These are phyloP conservation scores for Stictocephala bisonia DNA, from an alignment of 2,888 invertebrate species.

Conservation along the genomic window DNA sequence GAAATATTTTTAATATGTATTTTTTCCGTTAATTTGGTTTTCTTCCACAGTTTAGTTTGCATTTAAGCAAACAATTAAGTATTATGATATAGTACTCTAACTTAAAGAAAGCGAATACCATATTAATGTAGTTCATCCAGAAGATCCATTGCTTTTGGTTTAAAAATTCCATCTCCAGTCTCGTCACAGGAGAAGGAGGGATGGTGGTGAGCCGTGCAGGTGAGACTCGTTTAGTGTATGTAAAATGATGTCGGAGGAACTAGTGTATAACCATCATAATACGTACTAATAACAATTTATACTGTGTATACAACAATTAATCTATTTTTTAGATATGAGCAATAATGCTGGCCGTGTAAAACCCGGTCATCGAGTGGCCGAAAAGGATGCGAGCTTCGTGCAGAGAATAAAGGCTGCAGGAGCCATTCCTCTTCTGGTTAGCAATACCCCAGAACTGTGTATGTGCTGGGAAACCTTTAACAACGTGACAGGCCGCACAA, in stretches of 20 bases:
- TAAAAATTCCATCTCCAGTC: background rate
- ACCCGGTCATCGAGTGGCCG: slow-evolving; percentile 49
- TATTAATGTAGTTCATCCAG: too few species aligned
- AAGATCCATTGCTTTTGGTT: too few species aligned
- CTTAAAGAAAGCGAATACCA: too few species aligned
- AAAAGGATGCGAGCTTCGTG: slow-evolving; percentile 77
- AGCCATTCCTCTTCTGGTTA: slow-evolving; percentile 82
- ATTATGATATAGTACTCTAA: too few species aligned
- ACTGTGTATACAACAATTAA: too few species aligned
- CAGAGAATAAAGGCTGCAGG: slow-evolving; percentile 74
- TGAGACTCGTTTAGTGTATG: background rate
- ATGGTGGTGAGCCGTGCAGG: background rate
- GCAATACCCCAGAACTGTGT: slow-evolving; percentile 90
- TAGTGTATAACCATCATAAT: background rate
- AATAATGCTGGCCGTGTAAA: slow-evolving; percentile 53
- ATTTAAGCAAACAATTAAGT: too few species aligned
- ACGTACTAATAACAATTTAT: too few species aligned
- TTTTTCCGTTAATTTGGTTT: too few species aligned
- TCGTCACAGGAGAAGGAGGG: background rate
- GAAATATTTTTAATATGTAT: too few species aligned
- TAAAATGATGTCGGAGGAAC: background rate
- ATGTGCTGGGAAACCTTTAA: slow-evolving; percentile 89
- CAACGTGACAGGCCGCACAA: slow-evolving; percentile 79
- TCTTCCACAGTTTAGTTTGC: too few species aligned
- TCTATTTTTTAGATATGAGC: slow-evolving; percentile 57